Base-by-base conservation (phyloP, 2,797 vertebrate genomes). In the Gymnoscopelus braueri region DNA sequence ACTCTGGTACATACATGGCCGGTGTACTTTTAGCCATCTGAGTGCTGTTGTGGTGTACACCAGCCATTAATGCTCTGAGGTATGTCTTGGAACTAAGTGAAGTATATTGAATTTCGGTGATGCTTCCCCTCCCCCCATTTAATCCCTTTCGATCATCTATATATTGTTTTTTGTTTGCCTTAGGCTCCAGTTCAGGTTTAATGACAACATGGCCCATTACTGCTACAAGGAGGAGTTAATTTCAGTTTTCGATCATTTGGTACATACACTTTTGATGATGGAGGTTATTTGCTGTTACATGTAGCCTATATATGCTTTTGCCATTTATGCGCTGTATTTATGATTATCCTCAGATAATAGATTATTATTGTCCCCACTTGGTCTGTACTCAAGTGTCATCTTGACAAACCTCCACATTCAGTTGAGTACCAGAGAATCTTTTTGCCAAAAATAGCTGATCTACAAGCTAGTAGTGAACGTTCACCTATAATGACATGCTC, bases 311-410 rank as follows among this genome's bases (percentile, higher is more conserved):
- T 70, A 19, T 19, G 49, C 63, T 57, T 69, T 62, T n/a, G n/a
- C n/a, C 24, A 23, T 2, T 11, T 73, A 56, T 63, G 57, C 32
- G 51, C 19, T 50, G 23, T 13, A 56, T 74, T 71, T 67, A 23
- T 71, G 67, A 66, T 66, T 64, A 74, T 74, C 13, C 32, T 73
- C 53, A 79, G 61, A 55, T 19, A 9, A 84, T 86, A 74, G 84
- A 88, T 90, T 71, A 83, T 90, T 88, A 74, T 83, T 26, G 69
- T 67, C 26, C 19, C 14, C 52, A 58, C 56, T 0, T 8, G 63
- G 67, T 67, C 63, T 65, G 26, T 24, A 74, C 59, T 15, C 4
- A 47, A 15, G 60, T 9, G 19, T 80, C 13, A 47, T 35, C 23
- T 44, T 72, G 10, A 32, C 29, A 32, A 32, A 32, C 29, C 29